Conservation (phyloP, 2,113 vertebrate species). For the Microtus ochrogaster region DNA sequence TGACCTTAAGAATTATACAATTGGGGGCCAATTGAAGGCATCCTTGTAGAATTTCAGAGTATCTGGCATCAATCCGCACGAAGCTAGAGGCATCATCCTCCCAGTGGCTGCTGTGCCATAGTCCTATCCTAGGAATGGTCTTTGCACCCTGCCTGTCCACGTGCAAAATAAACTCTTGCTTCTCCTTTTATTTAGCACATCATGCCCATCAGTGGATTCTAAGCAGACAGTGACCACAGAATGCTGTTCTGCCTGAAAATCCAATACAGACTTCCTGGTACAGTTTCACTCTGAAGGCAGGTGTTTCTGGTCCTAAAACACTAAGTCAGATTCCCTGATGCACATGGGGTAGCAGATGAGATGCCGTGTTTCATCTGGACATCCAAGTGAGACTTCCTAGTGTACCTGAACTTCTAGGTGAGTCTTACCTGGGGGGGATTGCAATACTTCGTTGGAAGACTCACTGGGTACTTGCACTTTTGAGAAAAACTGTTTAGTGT, state of each 20-base stretch:
- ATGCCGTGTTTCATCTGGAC: not conserved
- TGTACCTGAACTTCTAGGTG: not conserved
- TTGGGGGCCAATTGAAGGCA: not conserved
- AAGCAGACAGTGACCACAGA: not conserved
- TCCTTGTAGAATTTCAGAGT: not conserved
- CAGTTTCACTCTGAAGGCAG: not conserved
- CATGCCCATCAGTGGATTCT: not conserved
- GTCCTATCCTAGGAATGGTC: not conserved
- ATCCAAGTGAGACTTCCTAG: not conserved
- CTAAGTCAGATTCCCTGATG: not conserved
- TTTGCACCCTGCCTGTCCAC: not conserved
- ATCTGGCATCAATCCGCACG: not conserved
- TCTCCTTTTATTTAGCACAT: not conserved
- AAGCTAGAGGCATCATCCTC: not conserved
- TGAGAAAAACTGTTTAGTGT: not conserved
- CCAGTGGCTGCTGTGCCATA: not conserved
- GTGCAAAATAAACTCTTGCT: too few species aligned
- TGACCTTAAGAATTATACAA: not conserved
- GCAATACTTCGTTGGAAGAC: not conserved
- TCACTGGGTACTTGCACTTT: not conserved
- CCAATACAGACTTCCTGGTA: not conserved
- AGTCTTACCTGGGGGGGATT: not conserved
- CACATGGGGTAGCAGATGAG: not conserved
- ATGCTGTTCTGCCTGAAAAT: not conserved
- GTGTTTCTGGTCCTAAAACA: not conserved